Evolutionary conservation across 2,113 vertebrate genomes (phyloP).

Genomic region (Oenanthe melanoleuca): DNA sequence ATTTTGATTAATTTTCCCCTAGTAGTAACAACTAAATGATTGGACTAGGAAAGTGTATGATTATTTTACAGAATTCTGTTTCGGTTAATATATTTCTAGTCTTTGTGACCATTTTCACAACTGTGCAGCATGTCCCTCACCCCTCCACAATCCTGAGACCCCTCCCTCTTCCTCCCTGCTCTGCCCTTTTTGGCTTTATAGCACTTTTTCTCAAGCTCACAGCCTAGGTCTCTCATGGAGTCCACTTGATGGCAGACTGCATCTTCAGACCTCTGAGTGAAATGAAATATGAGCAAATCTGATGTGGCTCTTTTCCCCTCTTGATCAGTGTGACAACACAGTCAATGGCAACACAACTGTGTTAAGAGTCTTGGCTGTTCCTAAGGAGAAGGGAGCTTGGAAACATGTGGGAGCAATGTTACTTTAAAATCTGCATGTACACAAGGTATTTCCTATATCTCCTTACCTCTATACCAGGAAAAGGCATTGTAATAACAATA

Average conservation of each 20-base stretch:
- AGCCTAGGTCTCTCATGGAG: background rate
- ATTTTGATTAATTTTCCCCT: slow-evolving; percentile 1
- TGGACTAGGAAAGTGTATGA: background rate
- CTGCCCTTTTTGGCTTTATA: slow-evolving; percentile 5
- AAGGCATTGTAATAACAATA: background rate
- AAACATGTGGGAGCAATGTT: background rate
- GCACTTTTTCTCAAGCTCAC: background rate
- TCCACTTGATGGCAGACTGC: background rate
- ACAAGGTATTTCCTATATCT: background rate
- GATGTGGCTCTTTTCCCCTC: background rate
- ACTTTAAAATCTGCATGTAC: background rate
- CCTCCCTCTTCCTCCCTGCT: background rate
- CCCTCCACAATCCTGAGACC: background rate
- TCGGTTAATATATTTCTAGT: slow-evolving; percentile 37
- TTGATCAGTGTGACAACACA: background rate
- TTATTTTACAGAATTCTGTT: slow-evolving; percentile 7
- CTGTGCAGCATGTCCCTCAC: background rate
- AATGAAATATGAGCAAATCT: slow-evolving; percentile 22
- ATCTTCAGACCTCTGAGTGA: background rate
- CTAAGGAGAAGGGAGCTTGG: background rate
- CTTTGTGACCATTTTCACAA: background rate
- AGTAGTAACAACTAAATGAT: background rate
- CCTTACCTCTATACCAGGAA: background rate
- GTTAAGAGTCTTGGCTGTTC: background rate
- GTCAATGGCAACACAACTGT: background rate